Evolutionary conservation across 2,113 vertebrate genomes (phyloP).

Genomic region (Mugil cephalus): DNA sequence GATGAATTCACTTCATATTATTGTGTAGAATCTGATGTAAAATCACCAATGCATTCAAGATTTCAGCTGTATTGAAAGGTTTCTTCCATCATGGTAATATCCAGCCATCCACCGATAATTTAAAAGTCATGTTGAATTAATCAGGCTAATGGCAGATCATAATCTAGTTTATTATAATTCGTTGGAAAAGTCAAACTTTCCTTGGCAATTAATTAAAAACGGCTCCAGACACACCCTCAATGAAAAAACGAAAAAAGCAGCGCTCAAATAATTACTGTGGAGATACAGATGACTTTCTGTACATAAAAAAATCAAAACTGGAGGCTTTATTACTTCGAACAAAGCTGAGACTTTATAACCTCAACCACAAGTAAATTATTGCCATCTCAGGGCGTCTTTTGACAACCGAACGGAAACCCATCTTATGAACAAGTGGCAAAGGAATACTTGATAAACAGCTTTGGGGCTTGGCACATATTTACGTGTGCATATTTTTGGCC

Average conservation of each 20-base stretch:
- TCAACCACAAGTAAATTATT: not conserved
- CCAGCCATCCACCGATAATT: too few species aligned
- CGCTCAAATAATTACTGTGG: not conserved
- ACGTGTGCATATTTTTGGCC: not conserved
- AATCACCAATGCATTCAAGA: too few species aligned
- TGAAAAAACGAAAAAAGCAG: not conserved
- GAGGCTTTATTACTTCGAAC: not conserved
- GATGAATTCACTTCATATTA: too few species aligned
- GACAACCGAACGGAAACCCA: not conserved
- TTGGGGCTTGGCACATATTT: not conserved
- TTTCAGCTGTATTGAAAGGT: too few species aligned
- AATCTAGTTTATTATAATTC: constrained; percentile 8
- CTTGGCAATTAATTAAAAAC: not conserved
- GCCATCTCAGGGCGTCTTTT: too few species aligned
- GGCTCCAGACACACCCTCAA: not conserved
- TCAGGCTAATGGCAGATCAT: constrained; percentile 36
- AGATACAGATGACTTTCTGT: too few species aligned
- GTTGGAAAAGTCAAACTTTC: not conserved
- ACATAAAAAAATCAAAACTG: too few species aligned
- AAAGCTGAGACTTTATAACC: not conserved
- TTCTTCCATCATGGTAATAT: too few species aligned
- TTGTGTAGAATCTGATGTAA: too few species aligned
- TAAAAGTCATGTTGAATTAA: constrained; percentile 13
- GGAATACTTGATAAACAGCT: not conserved
- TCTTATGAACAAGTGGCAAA: not conserved